Evolutionary conservation across 2,797 vertebrate species (phyloP).

Genomic region (Channa striata): DNA sequence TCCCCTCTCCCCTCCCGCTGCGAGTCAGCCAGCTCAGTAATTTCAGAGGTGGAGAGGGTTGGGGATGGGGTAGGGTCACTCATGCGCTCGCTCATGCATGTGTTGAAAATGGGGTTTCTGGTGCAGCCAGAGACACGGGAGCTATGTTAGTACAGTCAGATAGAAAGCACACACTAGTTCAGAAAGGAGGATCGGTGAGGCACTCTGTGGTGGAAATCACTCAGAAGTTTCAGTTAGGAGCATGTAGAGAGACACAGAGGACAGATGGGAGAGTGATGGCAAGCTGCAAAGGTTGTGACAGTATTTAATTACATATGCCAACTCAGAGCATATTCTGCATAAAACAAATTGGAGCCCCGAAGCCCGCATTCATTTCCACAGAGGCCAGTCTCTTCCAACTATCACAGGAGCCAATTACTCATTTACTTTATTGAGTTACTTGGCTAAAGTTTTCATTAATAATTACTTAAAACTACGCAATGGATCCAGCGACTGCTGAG

Average conservation of each 20-base stretch:
- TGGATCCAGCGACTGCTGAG: background rate
- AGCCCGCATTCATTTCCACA: background rate
- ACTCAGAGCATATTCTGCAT: background rate
- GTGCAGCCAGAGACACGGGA: slow-evolving; percentile 96
- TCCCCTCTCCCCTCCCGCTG: slow-evolving; percentile 93
- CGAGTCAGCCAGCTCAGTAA: slow-evolving; percentile 95
- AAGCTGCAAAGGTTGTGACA: slow-evolving; percentile 8
- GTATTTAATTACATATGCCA: background rate
- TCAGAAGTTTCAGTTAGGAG: slow-evolving; percentile 17
- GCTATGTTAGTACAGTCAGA: slow-evolving; percentile 93
- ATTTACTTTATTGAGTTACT: background rate
- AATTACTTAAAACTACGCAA: background rate
- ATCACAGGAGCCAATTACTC: background rate
- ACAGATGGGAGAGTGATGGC: slow-evolving; percentile 13
- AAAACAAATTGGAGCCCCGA: background rate
- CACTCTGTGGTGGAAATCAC: slow-evolving; percentile 20
- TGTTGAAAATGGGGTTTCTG: slow-evolving; percentile 99
- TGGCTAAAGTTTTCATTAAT: background rate
- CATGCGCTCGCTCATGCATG: slow-evolving; percentile 99
- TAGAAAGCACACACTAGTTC: slow-evolving; percentile 86
- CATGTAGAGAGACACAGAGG: slow-evolving; percentile 16
- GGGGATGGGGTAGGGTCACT: slow-evolving; percentile 98
- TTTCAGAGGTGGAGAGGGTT: slow-evolving; percentile 97
- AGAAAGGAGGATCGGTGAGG: slow-evolving; percentile 61
- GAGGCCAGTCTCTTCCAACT: background rate